A percentile compares a stretch with the other conserved stretches of the same genome.
Evolutionary conservation across 2,797 vertebrate species (phyloP).

Genomic region (Gephyroberyx darwinii): DNA sequence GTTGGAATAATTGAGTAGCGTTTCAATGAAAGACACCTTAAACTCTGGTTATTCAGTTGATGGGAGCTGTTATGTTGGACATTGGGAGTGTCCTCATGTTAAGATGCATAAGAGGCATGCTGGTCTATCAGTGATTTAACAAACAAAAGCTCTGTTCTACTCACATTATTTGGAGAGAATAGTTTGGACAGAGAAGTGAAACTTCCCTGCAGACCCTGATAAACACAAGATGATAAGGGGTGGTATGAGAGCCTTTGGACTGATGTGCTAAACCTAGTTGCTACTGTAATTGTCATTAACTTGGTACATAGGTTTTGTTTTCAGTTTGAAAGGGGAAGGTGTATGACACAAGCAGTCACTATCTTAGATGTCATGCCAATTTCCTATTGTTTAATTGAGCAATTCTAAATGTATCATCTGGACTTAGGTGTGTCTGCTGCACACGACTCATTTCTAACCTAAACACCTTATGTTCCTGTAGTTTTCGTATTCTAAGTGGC

Average conservation of each 20-base stretch:
- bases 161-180: slow-evolving; percentile 46
- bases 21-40: slow-evolving; percentile 37
- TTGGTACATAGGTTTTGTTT: slow-evolving; percentile 38
- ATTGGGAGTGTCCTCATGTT: slow-evolving; percentile 35
- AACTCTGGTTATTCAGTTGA: slow-evolving; percentile 35
- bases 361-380: slow-evolving; percentile 36
- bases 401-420: slow-evolving; percentile 47
- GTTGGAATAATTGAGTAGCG: slow-evolving; percentile 38
- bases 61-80: slow-evolving; percentile 19
- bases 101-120: slow-evolving; percentile 39
- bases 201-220: slow-evolving; percentile 52
- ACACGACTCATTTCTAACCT: slow-evolving; percentile 39
- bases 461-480: slow-evolving; percentile 57
- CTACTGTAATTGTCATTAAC: slow-evolving; percentile 55
- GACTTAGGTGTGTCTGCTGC: slow-evolving; percentile 37
- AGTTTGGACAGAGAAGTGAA: slow-evolving; percentile 65
- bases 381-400: slow-evolving; percentile 27
- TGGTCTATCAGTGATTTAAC: slow-evolving; percentile 42
- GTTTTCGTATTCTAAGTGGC: slow-evolving; percentile 66
- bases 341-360: slow-evolving; percentile 29
- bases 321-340: slow-evolving; percentile 28
- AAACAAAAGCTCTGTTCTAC: slow-evolving; percentile 65
- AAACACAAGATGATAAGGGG: slow-evolving; percentile 55
- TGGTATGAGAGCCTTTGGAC: slow-evolving; percentile 57
- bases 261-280: slow-evolving; percentile 37